A percentile compares a stretch with the other conserved stretches of the same genome.
These are phyloP conservation scores for Solenopsis invicta DNA, from an alignment of 1,140 invertebrate genomes.

Conservation along the genomic window DNA sequence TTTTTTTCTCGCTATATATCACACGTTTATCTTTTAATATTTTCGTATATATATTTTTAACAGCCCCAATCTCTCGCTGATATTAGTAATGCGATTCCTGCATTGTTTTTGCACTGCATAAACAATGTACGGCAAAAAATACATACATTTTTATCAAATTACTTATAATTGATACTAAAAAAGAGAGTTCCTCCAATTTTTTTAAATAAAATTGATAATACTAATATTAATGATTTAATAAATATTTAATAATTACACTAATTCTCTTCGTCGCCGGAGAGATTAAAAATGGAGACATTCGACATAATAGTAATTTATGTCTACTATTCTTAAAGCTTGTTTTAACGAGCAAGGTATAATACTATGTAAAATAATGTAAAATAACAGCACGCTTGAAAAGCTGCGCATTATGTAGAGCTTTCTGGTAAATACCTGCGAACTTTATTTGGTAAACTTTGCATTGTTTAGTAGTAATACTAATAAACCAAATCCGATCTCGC, in stretches of 20 bases:
- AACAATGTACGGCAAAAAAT: background rate
- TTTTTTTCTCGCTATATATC: background rate
- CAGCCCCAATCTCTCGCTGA: background rate
- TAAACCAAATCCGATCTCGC: constrained; percentile 56
- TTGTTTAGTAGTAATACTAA: constrained; percentile 58
- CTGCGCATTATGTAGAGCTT: constrained; percentile 34
- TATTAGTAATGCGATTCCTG: background rate
- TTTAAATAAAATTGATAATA: constrained; percentile 15
- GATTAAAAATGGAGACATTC: background rate
- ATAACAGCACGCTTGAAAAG: constrained; percentile 38
- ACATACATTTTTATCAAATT: background rate
- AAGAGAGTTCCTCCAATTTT: background rate
- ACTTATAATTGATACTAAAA: background rate
- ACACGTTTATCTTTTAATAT: constrained; percentile 14
- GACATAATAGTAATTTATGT: constrained; percentile 14
- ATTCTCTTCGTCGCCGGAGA: background rate
- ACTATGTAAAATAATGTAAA: constrained; percentile 59
- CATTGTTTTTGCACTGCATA: background rate
- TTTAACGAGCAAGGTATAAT: constrained; percentile 10
- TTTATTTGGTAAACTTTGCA: constrained; percentile 58
- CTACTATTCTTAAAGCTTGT: constrained; percentile 22
- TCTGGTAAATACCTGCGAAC: constrained; percentile 32
- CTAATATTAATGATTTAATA: constrained; percentile 7
- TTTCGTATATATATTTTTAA: background rate
- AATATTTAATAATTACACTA: background rate